Evolutionary conservation across 2,797 vertebrate genomes (phyloP).

Genomic region (Pampus argenteus): DNA sequence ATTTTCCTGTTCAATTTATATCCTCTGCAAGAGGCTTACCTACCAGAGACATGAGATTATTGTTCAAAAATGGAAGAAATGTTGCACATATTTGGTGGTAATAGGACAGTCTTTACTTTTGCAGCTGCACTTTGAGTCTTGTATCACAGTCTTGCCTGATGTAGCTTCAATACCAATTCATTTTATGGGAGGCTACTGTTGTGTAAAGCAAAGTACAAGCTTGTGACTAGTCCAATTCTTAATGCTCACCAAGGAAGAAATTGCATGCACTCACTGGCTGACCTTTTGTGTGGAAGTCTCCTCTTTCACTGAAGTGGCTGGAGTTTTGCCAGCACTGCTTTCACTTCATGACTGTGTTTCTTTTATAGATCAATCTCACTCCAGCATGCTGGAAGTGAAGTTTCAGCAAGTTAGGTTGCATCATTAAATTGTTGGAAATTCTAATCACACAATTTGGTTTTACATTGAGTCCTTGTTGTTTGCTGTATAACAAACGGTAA

Average conservation of each 20-base stretch:
- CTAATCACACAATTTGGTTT: not conserved
- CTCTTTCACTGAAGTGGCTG: slow-evolving; percentile 35
- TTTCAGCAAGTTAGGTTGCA: not conserved
- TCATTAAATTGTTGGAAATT: not conserved
- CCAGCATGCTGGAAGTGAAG: not conserved
- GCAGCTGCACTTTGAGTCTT: not conserved
- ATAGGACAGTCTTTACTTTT: not conserved
- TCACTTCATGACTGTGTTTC: slow-evolving; percentile 22
- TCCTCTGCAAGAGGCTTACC: not conserved
- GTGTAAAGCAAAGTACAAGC: slow-evolving; percentile 25
- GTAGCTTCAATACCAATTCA: not conserved
- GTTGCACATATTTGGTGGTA: not conserved
- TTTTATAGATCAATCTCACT: not conserved
- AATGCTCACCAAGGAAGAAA: slow-evolving; percentile 18
- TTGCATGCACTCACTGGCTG: slow-evolving; percentile 39
- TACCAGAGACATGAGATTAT: not conserved
- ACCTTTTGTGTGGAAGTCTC: slow-evolving; percentile 30
- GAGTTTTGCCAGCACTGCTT: slow-evolving; percentile 2
- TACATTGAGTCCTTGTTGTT: not conserved
- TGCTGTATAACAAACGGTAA: not conserved
- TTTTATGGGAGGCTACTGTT: not conserved
- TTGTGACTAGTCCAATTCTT: slow-evolving; percentile 24
- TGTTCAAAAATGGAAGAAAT: not conserved
- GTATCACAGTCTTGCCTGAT: not conserved
- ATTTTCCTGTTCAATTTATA: not conserved